Evolutionary conservation across 2,888 invertebrate genomes (phyloP).

Genomic region (Macropis europaea): DNA sequence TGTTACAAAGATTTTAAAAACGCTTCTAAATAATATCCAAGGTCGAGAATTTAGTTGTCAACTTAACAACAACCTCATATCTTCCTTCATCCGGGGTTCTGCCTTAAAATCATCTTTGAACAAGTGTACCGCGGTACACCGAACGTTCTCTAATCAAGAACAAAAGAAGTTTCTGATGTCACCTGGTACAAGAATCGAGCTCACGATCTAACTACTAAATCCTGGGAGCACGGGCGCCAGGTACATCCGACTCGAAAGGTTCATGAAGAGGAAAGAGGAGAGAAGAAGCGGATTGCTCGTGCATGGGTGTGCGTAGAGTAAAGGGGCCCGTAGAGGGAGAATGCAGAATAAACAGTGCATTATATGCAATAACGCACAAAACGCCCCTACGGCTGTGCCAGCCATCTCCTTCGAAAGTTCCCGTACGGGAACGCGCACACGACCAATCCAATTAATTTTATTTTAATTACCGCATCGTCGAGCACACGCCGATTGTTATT

Average conservation of each 20-base stretch:
- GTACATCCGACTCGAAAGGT: neutral
- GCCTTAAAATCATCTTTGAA: no score
- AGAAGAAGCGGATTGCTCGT: slow-evolving; percentile 57
- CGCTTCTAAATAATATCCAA: no score
- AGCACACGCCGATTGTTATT: slow-evolving; percentile 69
- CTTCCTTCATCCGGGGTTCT: no score
- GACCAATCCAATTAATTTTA: slow-evolving; percentile 76
- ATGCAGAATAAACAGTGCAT: slow-evolving; percentile 69
- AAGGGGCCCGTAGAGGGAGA: slow-evolving; percentile 36
- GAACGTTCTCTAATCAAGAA: no score
- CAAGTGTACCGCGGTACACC: no score
- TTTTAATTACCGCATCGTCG: slow-evolving; percentile 74
- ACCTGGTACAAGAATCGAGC: neutral
- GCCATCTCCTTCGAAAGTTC: slow-evolving; percentile 64
- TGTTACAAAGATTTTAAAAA: no score
- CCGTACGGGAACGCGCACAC: slow-evolving; percentile 52
- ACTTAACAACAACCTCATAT: no score
- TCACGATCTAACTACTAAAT: neutral
- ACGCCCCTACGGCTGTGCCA: slow-evolving; percentile 62
- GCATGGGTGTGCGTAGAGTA: neutral
- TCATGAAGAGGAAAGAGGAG: slow-evolving; percentile 40
- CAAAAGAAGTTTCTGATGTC: no score
- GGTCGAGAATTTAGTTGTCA: no score
- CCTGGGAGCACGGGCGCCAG: neutral
- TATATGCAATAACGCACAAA: slow-evolving; percentile 71